Evolutionary conservation across 2,113 vertebrate species (phyloP).

Genomic region (Catharus minimus): DNA sequence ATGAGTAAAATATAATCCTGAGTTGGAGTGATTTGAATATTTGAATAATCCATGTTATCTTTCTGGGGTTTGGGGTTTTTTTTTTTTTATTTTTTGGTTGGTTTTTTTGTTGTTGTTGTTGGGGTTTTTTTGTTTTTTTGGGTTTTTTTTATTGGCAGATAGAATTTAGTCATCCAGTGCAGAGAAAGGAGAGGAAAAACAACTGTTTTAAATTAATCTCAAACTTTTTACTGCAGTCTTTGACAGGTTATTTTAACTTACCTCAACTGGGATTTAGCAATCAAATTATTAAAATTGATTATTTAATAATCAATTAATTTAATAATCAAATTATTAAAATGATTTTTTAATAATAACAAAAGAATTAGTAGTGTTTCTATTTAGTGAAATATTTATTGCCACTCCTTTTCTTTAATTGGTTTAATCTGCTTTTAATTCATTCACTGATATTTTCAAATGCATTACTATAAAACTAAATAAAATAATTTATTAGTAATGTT

Average conservation of each 20-base stretch:
- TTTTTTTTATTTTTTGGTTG: too few relatives aligned
- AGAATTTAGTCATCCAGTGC: not conserved
- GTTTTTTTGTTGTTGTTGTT: too few relatives aligned
- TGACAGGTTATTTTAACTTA: not conserved
- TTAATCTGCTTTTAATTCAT: not conserved
- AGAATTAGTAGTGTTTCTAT: not conserved
- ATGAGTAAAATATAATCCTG: not conserved
- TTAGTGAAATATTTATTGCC: not conserved
- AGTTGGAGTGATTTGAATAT: not conserved
- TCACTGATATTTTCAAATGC: not conserved
- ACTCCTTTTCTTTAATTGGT: not conserved
- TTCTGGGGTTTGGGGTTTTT: too few relatives aligned
- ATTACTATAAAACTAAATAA: not conserved
- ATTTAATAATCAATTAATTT: too few relatives aligned
- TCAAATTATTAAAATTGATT: too few relatives aligned
- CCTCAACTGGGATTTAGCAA: not conserved
- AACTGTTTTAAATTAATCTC: not conserved
- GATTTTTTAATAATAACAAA: not conserved
- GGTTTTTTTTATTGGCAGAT: not conserved
- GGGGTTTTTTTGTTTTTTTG: too few relatives aligned
- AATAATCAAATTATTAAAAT: too few relatives aligned
- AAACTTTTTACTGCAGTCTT: not conserved
- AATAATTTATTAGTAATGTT: not conserved
- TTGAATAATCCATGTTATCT: too few relatives aligned
- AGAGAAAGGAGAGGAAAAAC: not conserved